Percentiles rank a stretch among this genome's conserved stretches.
Evolutionary conservation across 53 echinoderm and acorn worm species (phyloP).

Genomic region (Arbacia lixula): DNA sequence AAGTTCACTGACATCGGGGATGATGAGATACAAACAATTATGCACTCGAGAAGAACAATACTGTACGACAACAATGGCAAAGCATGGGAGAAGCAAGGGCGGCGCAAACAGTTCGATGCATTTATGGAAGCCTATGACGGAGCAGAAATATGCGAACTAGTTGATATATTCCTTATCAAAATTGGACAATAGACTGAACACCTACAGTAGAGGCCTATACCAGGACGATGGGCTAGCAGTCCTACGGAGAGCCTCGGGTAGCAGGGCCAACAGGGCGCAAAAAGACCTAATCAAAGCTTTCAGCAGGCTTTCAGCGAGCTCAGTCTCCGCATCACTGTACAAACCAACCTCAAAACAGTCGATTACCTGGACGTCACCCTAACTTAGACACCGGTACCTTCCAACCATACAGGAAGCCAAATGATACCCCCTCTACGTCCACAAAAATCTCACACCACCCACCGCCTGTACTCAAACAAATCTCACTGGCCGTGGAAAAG

Average conservation of each 20-base stretch:
- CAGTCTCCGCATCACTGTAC: constrained; percentile 39
- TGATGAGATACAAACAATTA: no score
- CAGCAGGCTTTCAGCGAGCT: not conserved
- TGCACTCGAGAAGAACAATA: no score
- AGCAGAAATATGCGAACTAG: constrained; percentile 26
- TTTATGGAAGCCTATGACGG: constrained; percentile 46
- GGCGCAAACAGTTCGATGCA: constrained; percentile 28
- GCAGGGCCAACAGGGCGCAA: constrained; percentile 27
- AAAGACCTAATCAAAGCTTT: constrained; percentile 45
- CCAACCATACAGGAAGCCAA: constrained; percentile 47
- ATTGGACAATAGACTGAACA: not conserved
- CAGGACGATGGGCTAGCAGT: constrained; percentile 29
- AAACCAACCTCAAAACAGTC: constrained; percentile 33
- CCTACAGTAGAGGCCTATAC: not conserved
- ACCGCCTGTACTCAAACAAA: constrained; percentile 31
- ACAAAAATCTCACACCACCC: constrained; percentile 47
- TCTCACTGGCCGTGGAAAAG: constrained; percentile 27
- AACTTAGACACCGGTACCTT: constrained; percentile 27
- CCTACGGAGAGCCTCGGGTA: not conserved
- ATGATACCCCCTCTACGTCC: constrained; percentile 46
- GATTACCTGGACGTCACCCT: constrained; percentile 57
- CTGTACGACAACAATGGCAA: no score
- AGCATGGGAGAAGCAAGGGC: constrained; percentile 12
- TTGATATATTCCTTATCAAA: not conserved
- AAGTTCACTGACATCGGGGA: no score